Evolutionary conservation across 2,113 vertebrate genomes (phyloP).

Genomic region (Cololabis saira): DNA sequence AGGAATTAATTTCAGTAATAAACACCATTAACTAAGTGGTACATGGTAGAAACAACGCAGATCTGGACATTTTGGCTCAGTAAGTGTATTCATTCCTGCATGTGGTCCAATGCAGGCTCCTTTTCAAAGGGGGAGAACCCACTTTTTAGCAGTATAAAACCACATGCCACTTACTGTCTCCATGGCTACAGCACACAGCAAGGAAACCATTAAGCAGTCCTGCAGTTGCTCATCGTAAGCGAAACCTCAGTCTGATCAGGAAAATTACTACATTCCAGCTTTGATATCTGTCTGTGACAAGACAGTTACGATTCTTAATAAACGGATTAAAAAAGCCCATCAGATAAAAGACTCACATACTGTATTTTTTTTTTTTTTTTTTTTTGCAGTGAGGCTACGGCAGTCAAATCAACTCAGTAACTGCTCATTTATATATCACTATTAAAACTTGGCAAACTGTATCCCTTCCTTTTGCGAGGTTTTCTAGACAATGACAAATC

Average conservation of each 20-base stretch:
- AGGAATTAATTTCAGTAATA: too few species aligned
- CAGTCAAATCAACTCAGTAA: too few species aligned
- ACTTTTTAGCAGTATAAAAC: conserved; percentile 56
- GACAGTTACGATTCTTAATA: neutral
- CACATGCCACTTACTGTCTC: conserved; percentile 78
- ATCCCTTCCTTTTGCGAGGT: neutral
- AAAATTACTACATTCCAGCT: conserved; percentile 26
- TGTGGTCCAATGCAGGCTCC: conserved; percentile 33
- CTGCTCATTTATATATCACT: too few species aligned
- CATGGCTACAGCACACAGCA: conserved; percentile 77
- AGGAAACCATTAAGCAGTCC: conserved; percentile 59
- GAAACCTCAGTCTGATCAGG: conserved; percentile 39
- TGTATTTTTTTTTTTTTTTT: too few species aligned
- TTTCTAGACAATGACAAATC: conserved; percentile 22
- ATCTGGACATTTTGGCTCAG: neutral
- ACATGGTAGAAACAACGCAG: too few species aligned
- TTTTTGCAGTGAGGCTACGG: too few species aligned
- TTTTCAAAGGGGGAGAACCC: conserved; percentile 34
- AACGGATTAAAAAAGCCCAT: too few species aligned
- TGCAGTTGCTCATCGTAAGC: conserved; percentile 47
- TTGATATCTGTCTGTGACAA: neutral
- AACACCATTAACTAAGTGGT: too few species aligned
- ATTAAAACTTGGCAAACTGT: conserved; percentile 3
- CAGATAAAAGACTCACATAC: too few species aligned
- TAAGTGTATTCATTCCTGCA: conserved; percentile 23